Evolutionary conservation across 2,797 vertebrate genomes (phyloP).

Genomic region (Synaphobranchus kaupii): DNA sequence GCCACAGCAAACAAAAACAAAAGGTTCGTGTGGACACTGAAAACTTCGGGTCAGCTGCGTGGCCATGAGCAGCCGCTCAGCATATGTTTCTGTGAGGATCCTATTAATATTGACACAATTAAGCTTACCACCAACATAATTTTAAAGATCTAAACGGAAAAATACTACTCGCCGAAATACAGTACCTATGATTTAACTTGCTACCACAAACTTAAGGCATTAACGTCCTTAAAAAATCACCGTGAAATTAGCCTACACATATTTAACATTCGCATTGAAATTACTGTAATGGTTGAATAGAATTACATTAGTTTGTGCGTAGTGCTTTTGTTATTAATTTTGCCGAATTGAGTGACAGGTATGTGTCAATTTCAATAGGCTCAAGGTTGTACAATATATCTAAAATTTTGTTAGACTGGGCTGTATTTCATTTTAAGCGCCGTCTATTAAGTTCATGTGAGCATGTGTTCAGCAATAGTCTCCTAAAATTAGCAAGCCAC

Average conservation of each 20-base stretch:
- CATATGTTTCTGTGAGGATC: background rate
- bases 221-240: background rate
- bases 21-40: slow-evolving; percentile 69
- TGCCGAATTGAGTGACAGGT: no score
- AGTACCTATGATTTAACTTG: background rate
- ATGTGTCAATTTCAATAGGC: slow-evolving; percentile 42
- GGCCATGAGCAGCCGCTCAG: background rate
- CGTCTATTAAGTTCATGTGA: slow-evolving; percentile 55
- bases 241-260: background rate
- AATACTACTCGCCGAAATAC: background rate
- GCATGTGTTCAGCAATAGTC: slow-evolving; percentile 63
- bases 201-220: background rate
- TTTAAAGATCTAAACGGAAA: background rate
- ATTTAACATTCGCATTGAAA: background rate
- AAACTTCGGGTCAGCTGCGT: slow-evolving; percentile 62
- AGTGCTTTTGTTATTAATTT: slow-evolving; percentile 4
- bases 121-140: background rate
- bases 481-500: slow-evolving; percentile 61
- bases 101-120: background rate
- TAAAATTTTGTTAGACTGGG: slow-evolving; percentile 32
- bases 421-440: background rate
- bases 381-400: background rate
- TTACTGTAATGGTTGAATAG: background rate
- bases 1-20: slow-evolving; percentile 66
- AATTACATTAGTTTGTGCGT: slow-evolving; percentile 24